Conservation (phyloP, 2,113 vertebrate genomes). For the Lanius ludovicianus region DNA sequence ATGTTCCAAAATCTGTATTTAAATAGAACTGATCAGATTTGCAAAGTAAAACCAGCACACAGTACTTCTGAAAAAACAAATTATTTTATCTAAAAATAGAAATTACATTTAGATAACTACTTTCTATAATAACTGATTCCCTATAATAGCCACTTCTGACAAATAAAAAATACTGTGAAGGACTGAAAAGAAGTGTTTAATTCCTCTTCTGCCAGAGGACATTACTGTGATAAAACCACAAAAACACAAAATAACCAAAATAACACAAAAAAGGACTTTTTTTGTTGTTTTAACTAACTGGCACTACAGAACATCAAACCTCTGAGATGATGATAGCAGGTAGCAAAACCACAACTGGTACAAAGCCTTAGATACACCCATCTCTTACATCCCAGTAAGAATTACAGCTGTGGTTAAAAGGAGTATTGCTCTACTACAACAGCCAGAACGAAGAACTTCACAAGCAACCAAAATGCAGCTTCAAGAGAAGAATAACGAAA, state of each 20-base stretch:
- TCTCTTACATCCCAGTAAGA: neutral
- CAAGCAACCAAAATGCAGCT: neutral
- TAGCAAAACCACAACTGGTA: neutral
- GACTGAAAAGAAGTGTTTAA: neutral
- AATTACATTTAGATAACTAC: neutral
- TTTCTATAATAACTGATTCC: neutral
- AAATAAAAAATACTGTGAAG: neutral
- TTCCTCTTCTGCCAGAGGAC: neutral
- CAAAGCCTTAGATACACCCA: neutral
- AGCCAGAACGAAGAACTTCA: neutral
- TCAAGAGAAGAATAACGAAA: neutral
- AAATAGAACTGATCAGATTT: conserved; percentile 2
- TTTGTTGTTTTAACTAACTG: neutral
- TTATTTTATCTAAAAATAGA: neutral
- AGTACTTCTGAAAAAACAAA: neutral
- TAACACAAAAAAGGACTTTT: neutral
- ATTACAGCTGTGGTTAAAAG: neutral
- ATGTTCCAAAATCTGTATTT: neutral
- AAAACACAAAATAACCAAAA: neutral
- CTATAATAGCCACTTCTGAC: neutral
- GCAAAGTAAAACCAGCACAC: neutral
- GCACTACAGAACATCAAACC: neutral
- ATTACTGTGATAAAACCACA: neutral
- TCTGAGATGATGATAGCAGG: neutral
- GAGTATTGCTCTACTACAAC: neutral